Evolutionary conservation across 2,888 invertebrate genomes (phyloP).

Genomic region (Cerastoderma edule): DNA sequence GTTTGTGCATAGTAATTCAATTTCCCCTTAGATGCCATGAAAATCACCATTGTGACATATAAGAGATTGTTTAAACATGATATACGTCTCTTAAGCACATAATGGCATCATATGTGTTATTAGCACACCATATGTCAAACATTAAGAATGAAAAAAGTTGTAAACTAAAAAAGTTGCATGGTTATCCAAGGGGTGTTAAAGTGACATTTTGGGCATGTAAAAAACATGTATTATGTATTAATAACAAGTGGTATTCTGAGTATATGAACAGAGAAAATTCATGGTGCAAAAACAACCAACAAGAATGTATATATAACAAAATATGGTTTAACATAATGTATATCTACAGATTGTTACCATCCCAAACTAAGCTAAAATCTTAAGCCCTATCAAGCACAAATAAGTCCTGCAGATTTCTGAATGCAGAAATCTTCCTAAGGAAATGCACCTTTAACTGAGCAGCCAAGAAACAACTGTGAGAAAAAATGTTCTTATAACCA

Average conservation of each 20-base stretch:
- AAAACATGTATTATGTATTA: neutral
- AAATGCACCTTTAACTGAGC: neutral
- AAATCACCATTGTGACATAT: no score
- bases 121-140: neutral
- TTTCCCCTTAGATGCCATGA: no score
- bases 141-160: no score
- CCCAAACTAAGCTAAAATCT: neutral
- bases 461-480: neutral
- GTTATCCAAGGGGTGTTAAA: neutral
- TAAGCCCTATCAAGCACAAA: neutral
- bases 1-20: no score
- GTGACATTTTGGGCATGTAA: neutral
- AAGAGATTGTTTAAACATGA: no score
- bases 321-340: neutral
- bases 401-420: neutral
- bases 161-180: no score
- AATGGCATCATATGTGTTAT: no score
- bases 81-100: no score
- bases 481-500: neutral
- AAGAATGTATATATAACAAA: constrained; percentile 10
- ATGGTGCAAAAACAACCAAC: constrained; percentile 6
- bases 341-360: neutral
- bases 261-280: neutral
- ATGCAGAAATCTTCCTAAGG: no score
- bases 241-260: constrained; percentile 13